phyloP scores from a whole-genome alignment of 2,888 invertebrate genomes.

The Hydroisotoma schaefferi region DNA sequence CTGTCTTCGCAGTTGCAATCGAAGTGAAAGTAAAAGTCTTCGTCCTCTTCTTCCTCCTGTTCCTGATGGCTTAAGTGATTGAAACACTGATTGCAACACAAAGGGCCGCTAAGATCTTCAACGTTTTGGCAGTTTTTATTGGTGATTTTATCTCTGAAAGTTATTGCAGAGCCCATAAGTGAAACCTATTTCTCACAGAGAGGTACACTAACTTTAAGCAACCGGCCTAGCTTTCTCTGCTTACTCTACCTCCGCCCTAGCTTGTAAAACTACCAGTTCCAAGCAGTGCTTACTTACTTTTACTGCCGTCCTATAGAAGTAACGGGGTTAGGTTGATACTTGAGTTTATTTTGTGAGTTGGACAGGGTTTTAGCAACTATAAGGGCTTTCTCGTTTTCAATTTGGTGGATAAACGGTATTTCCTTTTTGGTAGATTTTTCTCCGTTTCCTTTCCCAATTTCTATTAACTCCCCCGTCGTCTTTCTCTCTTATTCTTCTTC shows the following conservation, averaged over 20 bases:
- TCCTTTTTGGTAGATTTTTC: too few species aligned
- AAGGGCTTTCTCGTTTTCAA: too few species aligned
- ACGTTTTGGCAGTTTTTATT: slow-evolving; percentile 18
- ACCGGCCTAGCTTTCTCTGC: background rate
- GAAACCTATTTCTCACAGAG: slow-evolving; percentile 15
- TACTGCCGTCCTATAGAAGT: too few species aligned
- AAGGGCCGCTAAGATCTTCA: background rate
- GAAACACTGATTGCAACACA: background rate
- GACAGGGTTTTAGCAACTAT: background rate
- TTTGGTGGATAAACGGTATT: too few species aligned
- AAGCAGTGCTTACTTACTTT: background rate
- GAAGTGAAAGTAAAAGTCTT: background rate
- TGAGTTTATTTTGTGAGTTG: background rate
- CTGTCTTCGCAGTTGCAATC: too few species aligned
- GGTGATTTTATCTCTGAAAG: slow-evolving; percentile 15
- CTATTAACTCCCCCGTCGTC: too few species aligned
- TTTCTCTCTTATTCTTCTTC: too few species aligned
- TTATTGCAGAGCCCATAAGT: slow-evolving; percentile 21
- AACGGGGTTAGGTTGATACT: background rate
- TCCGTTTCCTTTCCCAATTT: too few species aligned
- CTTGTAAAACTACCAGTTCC: background rate
- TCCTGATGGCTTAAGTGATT: background rate
- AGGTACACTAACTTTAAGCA: too few species aligned
- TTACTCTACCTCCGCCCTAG: background rate
- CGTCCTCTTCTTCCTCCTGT: background rate